Evolutionary conservation across 2,888 invertebrate species (phyloP).

Genomic region (Seira musarum): DNA sequence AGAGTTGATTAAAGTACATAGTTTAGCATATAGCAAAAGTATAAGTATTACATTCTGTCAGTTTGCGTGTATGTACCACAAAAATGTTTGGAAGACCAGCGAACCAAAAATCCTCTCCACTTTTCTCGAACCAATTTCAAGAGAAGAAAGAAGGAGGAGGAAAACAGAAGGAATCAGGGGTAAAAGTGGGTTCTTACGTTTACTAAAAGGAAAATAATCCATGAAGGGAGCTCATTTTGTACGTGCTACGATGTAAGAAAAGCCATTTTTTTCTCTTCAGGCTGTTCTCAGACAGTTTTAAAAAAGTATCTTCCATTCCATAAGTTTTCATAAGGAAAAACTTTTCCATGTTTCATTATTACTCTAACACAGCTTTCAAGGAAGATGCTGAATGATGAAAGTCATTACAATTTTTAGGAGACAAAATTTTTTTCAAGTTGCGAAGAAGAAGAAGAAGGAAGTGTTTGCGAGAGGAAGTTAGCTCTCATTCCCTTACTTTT

Average conservation of each 20-base stretch:
- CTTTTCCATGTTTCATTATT: not conserved
- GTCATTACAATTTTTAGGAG: not conserved
- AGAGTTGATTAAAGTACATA: not conserved
- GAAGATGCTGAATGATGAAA: not conserved
- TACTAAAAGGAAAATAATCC: constrained; percentile 28
- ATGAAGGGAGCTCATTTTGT: constrained; percentile 52
- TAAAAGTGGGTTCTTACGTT: not conserved
- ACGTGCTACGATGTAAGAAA: constrained; percentile 39
- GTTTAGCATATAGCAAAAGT: not conserved
- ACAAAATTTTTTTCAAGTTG: not conserved
- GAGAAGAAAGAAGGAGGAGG: constrained; percentile 21
- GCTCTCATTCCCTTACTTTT: not conserved
- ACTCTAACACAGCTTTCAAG: not conserved
- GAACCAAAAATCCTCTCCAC: not conserved
- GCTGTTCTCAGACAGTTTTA: not conserved
- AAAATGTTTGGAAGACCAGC: constrained; percentile 32
- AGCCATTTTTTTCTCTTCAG: constrained; percentile 23
- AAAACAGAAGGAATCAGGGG: constrained; percentile 14
- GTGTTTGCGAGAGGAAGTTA: not conserved
- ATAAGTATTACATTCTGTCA: no score
- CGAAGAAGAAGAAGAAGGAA: not conserved
- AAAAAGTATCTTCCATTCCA: not conserved
- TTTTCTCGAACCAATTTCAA: constrained; percentile 24
- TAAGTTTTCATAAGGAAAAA: not conserved
- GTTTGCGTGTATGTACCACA: constrained; percentile 15